Percentiles rank a stretch among this genome's conserved stretches.
phyloP scores from a whole-genome alignment of 2,888 invertebrate species.

The Cataglyphis cursor region DNA sequence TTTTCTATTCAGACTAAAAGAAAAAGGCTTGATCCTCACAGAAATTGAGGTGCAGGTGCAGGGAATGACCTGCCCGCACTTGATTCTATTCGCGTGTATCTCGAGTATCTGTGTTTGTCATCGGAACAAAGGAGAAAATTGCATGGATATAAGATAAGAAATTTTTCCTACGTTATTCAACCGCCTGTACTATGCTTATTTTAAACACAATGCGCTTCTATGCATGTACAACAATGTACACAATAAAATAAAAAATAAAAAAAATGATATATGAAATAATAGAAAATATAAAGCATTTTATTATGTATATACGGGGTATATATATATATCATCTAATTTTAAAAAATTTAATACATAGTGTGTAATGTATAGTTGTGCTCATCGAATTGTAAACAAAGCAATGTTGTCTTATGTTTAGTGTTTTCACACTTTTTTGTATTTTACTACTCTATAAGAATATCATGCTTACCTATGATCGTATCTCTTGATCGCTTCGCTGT shows the following conservation, averaged over 20 bases:
- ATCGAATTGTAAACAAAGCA: not conserved
- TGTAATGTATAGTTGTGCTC: not conserved
- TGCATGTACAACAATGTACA: not conserved
- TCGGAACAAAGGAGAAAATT: constrained; percentile 56
- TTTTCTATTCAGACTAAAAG: constrained; percentile 45
- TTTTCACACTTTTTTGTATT: not conserved
- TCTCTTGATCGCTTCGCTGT: constrained; percentile 35
- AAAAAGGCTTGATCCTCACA: constrained; percentile 43
- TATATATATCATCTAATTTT: not conserved
- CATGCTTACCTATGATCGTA: constrained; percentile 58
- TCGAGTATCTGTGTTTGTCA: constrained; percentile 48
- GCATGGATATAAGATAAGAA: constrained; percentile 53
- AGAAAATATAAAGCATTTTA: constrained; percentile 1
- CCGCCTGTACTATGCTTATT: constrained; percentile 28
- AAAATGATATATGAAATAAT: not conserved
- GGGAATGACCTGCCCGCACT: constrained; percentile 29
- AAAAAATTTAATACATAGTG: too few relatives aligned
- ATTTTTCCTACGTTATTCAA: constrained; percentile 35
- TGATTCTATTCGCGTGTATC: constrained; percentile 57
- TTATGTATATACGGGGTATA: not conserved
- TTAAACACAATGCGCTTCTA: constrained; percentile 41
- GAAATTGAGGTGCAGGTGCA: constrained; percentile 31
- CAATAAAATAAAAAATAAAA: not conserved
- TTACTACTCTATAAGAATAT: not conserved
- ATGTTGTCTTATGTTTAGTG: not conserved